Percentiles rank a stretch among this genome's conserved stretches.
Evolutionary conservation across 30 jellyfish, hydroid and myxozoan genomes (phyloP).

Genomic region (Chrysaora quinquecirrha): DNA sequence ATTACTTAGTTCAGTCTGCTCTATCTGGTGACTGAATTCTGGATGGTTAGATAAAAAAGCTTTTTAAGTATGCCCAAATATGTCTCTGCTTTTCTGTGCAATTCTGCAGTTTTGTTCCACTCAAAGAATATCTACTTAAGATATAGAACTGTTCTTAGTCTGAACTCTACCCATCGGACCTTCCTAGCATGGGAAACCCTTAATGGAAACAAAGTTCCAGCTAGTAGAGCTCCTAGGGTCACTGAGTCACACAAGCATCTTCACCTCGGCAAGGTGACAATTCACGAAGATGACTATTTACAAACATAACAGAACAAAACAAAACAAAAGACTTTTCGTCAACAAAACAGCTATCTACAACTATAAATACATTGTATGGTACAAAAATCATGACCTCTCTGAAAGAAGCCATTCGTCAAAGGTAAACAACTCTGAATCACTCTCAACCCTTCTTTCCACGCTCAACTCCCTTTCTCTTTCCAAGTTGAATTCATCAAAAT

Average conservation of each 20-base stretch:
- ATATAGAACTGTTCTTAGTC: too few species aligned
- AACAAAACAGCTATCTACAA: not conserved
- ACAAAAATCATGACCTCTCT: not conserved
- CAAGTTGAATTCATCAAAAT: not conserved
- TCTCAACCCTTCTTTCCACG: too few species aligned
- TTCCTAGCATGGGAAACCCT: slow-evolving; percentile 7
- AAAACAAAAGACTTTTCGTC: not conserved
- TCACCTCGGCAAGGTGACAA: slow-evolving; percentile 23
- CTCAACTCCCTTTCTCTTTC: not conserved
- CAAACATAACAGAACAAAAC: slow-evolving; percentile 10
- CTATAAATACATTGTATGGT: not conserved
- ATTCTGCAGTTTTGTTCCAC: too few species aligned
- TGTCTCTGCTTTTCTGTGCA: too few species aligned
- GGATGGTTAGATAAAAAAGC: too few species aligned
- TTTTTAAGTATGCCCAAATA: too few species aligned
- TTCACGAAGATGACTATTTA: slow-evolving; percentile 13
- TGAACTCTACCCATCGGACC: slow-evolving; percentile 3
- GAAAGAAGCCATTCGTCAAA: not conserved
- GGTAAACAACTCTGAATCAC: not conserved
- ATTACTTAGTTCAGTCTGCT: too few species aligned
- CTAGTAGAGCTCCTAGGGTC: slow-evolving; percentile 16
- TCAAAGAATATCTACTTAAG: too few species aligned
- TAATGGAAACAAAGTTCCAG: not conserved
- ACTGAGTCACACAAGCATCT: slow-evolving; percentile 8
- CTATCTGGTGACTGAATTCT: too few species aligned